phyloP scores from a whole-genome alignment of 2,113 vertebrate genomes.

The Prionailurus bengalensis region DNA sequence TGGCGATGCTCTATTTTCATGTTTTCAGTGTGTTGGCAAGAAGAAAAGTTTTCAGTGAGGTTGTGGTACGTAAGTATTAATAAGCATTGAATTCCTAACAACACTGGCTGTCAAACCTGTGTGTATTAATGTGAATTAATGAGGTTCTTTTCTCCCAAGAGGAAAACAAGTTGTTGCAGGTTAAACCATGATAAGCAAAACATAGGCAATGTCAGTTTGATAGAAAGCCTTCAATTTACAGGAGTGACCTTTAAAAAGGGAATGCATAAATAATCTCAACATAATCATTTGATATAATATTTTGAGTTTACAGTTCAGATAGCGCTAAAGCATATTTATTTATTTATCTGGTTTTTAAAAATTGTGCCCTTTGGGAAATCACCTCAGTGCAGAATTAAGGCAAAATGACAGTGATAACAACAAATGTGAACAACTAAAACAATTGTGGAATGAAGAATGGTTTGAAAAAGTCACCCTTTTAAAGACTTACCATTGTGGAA shows the following conservation, averaged over 20 bases:
- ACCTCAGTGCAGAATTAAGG: constrained; percentile 35
- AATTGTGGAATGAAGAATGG: constrained; percentile 15
- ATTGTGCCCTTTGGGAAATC: constrained; percentile 55
- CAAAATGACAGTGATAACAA: constrained; percentile 17
- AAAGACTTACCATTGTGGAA: not conserved
- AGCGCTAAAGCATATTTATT: constrained; percentile 57
- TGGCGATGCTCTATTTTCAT: constrained; percentile 19
- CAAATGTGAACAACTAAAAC: constrained; percentile 7
- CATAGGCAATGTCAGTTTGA: constrained; percentile 41
- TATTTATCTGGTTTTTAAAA: constrained; percentile 60
- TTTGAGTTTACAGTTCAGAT: constrained; percentile 56
- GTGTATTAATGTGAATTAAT: constrained; percentile 67
- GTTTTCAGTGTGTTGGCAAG: not conserved
- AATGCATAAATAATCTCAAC: constrained; percentile 54
- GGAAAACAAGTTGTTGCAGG: constrained; percentile 52
- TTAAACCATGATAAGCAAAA: constrained; percentile 62
- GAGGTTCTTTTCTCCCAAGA: constrained; percentile 42
- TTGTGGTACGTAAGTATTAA: not conserved
- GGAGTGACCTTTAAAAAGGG: constrained; percentile 68
- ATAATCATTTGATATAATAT: constrained; percentile 39
- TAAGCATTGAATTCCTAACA: constrained; percentile 44
- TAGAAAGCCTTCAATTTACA: constrained; percentile 57
- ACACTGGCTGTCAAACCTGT: constrained; percentile 36
- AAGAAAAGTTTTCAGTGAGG: constrained; percentile 33
- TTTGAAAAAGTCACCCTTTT: constrained; percentile 43